Base-by-base conservation (phyloP, 92 coral and sea anemone genomes). In the Palythoa grandiflora region DNA sequence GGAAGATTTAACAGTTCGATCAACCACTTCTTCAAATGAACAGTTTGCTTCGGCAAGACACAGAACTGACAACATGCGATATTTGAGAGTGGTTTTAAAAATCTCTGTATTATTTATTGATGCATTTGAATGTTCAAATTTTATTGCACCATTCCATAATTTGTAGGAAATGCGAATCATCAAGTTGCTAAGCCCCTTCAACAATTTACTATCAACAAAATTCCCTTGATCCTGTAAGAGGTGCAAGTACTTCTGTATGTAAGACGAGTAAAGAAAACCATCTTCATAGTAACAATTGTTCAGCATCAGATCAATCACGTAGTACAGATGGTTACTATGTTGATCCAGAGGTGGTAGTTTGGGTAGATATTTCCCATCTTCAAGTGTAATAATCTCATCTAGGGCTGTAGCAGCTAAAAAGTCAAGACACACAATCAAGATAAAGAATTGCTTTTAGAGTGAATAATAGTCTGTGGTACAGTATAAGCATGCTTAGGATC, bases 101-200 rank as follows among this genome's bases (percentile, higher is more conserved):
- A 60, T 84, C 55, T 89, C 76, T 2, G 21, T n/a, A 21, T 77
- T 63, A 48, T 59, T 87, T 15, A 68, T 87, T 54, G 88, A 65
- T 11, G 83, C 53, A 51, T 61, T 75, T 11, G 79, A 37, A 38
- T 89, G 96, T 53, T 93, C 96, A 39, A 91, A 63, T 60, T 85
- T 86, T 21, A 83, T 75, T 68, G 94, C 94, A 38, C 93, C 98
- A 89, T 93, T 94, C 80, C 95, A 92, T 21, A 89, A 55, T 36
- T 86, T 73, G 59, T 87, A 91, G 57, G 92, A 94, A 83, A 89
- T 55, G 28, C 85, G 92, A 68, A 72, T 48, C 17, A 94, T 90
- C 19, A 95, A 89, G 75, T 79, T 86, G 52, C 40, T 83, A 10
- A 94, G 80, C 20, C 89, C 96, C 65, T 92, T 92, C 2, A 48